Evolutionary conservation across 2,113 vertebrate genomes (phyloP).

Genomic region (Genyomyrus donnyi): DNA sequence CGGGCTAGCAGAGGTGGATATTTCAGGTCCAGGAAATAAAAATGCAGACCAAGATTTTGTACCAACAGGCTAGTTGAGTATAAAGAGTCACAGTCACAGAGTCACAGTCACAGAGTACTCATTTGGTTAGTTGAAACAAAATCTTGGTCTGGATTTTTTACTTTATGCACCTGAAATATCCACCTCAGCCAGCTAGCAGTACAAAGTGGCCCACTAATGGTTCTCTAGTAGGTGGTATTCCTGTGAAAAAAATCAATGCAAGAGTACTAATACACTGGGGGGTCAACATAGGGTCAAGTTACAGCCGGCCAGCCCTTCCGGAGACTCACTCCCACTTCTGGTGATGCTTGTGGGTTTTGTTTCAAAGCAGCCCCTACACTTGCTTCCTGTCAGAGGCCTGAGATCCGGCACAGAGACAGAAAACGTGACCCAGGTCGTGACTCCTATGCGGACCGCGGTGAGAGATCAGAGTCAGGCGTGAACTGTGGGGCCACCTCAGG

Average conservation of each 20-base stretch:
- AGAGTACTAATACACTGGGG: background rate
- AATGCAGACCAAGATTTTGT: background rate
- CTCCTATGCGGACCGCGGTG: background rate
- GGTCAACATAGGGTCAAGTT: background rate
- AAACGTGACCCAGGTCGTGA: background rate
- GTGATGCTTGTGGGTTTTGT: background rate
- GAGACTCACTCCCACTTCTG: background rate
- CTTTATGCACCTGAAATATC: background rate
- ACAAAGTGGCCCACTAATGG: background rate
- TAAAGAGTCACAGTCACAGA: background rate
- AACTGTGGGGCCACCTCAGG: background rate
- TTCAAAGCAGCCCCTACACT: too few species aligned
- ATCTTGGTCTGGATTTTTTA: background rate
- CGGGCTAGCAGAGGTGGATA: background rate
- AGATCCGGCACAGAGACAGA: background rate
- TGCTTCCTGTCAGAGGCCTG: background rate
- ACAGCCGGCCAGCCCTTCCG: background rate
- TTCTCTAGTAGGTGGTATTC: background rate
- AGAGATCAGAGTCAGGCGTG: background rate
- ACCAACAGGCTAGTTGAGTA: background rate
- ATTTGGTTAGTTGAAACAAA: background rate
- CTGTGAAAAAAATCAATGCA: slow-evolving; percentile 19
- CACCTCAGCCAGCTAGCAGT: background rate
- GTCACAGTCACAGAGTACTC: background rate
- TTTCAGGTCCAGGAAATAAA: background rate